phyloP scores from a whole-genome alignment of 2,797 vertebrate genomes.

The Meriones psammophilus region DNA sequence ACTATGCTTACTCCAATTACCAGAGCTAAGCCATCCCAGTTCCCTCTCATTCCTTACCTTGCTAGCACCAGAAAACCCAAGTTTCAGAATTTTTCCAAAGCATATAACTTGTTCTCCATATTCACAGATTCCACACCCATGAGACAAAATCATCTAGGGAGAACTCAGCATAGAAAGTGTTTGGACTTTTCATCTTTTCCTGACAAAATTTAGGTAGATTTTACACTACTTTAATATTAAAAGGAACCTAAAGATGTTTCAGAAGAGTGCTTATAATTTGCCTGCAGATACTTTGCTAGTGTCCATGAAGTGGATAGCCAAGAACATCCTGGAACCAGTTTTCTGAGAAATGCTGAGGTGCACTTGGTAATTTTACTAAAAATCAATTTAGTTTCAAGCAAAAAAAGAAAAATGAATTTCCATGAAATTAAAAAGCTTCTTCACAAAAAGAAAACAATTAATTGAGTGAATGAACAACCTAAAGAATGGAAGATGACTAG shows the following conservation, averaged over 20 bases:
- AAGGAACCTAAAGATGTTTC: background rate
- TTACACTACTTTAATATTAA: background rate
- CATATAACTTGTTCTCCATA: background rate
- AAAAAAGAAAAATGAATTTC: too few relatives aligned
- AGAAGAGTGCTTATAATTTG: background rate
- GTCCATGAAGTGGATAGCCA: background rate
- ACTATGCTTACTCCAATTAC: conserved; percentile 88
- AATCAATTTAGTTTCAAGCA: background rate
- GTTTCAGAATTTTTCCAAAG: conserved; percentile 56
- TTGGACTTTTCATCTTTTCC: background rate
- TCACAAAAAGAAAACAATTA: background rate
- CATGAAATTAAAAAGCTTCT: background rate
- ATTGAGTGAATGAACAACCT: background rate
- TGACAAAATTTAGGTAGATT: background rate
- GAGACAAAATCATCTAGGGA: background rate
- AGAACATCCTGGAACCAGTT: background rate
- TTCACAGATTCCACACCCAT: background rate
- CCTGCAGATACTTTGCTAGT: too few relatives aligned
- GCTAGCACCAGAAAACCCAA: conserved; percentile 50
- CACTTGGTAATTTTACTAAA: background rate
- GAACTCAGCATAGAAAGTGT: background rate
- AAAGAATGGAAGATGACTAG: background rate
- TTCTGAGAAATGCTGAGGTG: too few relatives aligned
- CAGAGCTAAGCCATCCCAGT: conserved; percentile 86
- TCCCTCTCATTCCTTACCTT: conserved; percentile 66